Percentiles rank a stretch among this genome's conserved stretches.
These are phyloP conservation scores for Nymphalis c-album DNA, from an alignment of 2,888 invertebrate species.

Conservation along the genomic window DNA sequence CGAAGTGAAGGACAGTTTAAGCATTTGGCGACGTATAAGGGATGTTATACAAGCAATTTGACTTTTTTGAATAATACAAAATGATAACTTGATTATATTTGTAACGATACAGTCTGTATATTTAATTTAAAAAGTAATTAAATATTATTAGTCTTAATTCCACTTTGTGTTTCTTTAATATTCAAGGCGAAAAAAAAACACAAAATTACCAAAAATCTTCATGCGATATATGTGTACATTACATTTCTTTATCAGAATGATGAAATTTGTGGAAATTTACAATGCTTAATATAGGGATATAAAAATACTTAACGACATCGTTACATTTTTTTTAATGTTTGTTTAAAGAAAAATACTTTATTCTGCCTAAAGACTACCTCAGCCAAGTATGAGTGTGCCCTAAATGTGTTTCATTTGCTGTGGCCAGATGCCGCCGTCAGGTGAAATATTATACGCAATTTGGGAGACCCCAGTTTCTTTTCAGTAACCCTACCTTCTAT, in stretches of 20 bases:
- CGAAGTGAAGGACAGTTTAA: slow-evolving; percentile 1
- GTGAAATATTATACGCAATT: slow-evolving; percentile 62
- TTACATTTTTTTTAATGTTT: neutral
- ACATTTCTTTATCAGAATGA: no score
- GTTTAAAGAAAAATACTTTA: neutral
- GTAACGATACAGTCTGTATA: no score
- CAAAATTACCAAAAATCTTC: no score
- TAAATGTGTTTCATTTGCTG: slow-evolving; percentile 51
- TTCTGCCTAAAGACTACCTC: neutral
- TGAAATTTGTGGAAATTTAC: no score
- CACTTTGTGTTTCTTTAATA: no score
- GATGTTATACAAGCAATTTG: neutral
- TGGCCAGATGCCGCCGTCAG: slow-evolving; percentile 56
- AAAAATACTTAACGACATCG: no score
- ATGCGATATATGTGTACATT: no score
- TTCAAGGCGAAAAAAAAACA: no score
- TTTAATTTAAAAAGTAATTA: neutral
- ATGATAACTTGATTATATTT: no score
- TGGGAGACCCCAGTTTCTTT: slow-evolving; percentile 48
- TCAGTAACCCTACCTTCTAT: slow-evolving; percentile 43
- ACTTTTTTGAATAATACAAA: neutral
- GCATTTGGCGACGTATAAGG: slow-evolving; percentile 2
- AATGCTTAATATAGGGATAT: no score
- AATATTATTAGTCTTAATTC: neutral
- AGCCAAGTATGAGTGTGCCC: slow-evolving; percentile 7